Base-by-base conservation (phyloP, 2,888 invertebrate species). In the Ecliptopera silaceata region DNA sequence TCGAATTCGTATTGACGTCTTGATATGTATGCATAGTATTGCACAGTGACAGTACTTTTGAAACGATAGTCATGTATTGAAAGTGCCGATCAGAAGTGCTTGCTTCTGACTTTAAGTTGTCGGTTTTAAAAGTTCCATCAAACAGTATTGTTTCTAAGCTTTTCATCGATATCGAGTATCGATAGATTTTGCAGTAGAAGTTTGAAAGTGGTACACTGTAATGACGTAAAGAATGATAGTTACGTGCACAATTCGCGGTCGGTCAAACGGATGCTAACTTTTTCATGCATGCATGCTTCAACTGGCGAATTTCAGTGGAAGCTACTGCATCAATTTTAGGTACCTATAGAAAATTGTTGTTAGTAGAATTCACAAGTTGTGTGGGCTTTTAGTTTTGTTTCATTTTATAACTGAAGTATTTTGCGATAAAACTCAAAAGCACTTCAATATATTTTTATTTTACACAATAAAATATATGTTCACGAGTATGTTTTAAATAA, bases 261-360 rank as follows among this genome's bases (percentile, higher is more conserved):
- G 69, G 69, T 70, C 70, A 64, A 68, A 69, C 70, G 59, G 61
- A 54, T 59, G 58, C 59, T 70, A 74, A 64, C 60, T 61, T 75
- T 72, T 70, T 66, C 65, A 66, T 56, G 56, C 69, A 70, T 65
- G 66, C 60, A 59, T 48, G 62, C 42, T 52, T 52, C 65, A 63
- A 69, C 64, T 69, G 15, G 54, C 55, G 50, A 63, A 66, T 60
- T 59, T 38, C 56, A 61, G 39, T 59, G 20, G 39, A 56, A 47
- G 52, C 61, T 53, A 55, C 41, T 58, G 42, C 32, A 45, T 42
- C 29, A 45, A 57, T 53, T 56, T 52, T 65, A 36, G 36, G 15
- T 36, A 36, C 4, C 4, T 36, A 32, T n/a, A 2, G 4, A 66
- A 61, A 63, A 56, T 66, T 43, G 13, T 22, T 59, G 55, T 61